phyloP scores from a whole-genome alignment of 2,888 invertebrate species.

The Pammene fasciana region DNA sequence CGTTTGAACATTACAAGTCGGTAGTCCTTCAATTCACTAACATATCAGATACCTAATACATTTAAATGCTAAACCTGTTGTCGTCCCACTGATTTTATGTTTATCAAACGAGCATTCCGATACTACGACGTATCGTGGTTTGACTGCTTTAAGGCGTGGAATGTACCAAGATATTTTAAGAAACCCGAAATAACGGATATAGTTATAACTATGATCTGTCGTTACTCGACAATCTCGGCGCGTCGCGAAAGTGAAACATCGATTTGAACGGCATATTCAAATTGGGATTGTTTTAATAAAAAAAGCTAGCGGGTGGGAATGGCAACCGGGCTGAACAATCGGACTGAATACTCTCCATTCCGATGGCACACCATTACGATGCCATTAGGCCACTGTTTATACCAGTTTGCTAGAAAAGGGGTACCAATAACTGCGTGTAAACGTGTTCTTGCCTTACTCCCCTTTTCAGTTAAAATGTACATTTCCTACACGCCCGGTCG shows the following conservation, averaged over 20 bases:
- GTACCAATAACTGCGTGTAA: slow-evolving; percentile 12
- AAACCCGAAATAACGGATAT: slow-evolving; percentile 28
- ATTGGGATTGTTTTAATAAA: slow-evolving; percentile 48
- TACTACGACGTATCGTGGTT: slow-evolving; percentile 33
- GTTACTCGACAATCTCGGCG: slow-evolving; percentile 41
- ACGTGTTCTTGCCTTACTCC: not conserved
- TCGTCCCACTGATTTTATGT: slow-evolving; percentile 44
- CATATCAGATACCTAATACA: slow-evolving; percentile 5
- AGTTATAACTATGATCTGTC: slow-evolving; percentile 29
- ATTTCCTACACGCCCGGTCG: slow-evolving; percentile 46
- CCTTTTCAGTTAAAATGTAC: slow-evolving; percentile 3
- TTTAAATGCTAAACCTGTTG: slow-evolving; percentile 43
- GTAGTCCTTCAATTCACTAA: slow-evolving; percentile 15
- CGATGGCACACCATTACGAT: slow-evolving; percentile 59
- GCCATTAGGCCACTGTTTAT: slow-evolving; percentile 50
- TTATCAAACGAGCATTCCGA: slow-evolving; percentile 45
- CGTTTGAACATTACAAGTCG: slow-evolving; percentile 5
- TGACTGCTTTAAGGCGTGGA: slow-evolving; percentile 36
- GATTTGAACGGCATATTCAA: slow-evolving; percentile 46
- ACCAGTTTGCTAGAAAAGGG: slow-evolving; percentile 4
- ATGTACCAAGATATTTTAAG: slow-evolving; percentile 35
- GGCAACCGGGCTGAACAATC: slow-evolving; percentile 64
- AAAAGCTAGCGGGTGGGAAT: slow-evolving; percentile 60
- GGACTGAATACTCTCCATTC: slow-evolving; percentile 60
- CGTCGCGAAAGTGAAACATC: slow-evolving; percentile 56